Evolutionary conservation across 2,888 invertebrate genomes (phyloP).

Genomic region (Gastracanthus pulcherrimus): DNA sequence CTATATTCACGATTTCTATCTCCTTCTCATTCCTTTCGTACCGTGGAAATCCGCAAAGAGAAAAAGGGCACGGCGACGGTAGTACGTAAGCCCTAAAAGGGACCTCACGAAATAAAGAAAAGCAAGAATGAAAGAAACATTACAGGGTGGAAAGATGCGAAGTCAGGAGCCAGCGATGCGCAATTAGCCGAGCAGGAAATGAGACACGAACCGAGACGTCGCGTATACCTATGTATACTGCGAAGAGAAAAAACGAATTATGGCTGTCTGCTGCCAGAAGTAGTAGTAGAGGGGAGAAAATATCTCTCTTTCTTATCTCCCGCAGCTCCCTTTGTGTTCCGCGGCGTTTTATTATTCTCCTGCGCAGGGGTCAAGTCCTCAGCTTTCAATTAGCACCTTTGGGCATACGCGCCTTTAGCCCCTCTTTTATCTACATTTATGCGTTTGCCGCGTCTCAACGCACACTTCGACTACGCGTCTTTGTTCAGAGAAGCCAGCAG

Average conservation of each 20-base stretch:
- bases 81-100: no score
- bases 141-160: no score
- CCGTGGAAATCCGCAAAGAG: no score
- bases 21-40: no score
- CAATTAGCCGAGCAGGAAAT: conserved; percentile 67
- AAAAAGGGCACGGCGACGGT: no score
- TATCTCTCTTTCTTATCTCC: conserved; percentile 6
- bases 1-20: no score
- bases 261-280: not conserved
- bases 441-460: not conserved
- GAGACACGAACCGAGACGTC: conserved; percentile 52
- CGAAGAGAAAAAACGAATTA: conserved; percentile 33
- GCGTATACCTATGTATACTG: not conserved
- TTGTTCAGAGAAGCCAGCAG: not conserved
- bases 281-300: no score
- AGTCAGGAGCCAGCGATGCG: conserved; percentile 56
- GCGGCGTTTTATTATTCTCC: conserved; percentile 9
- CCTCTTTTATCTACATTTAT: not conserved
- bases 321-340: not conserved
- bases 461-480: not conserved
- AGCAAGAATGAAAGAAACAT: conserved; percentile 38
- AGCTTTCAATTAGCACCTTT: conserved; percentile 40
- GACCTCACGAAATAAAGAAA: no score
- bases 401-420: not conserved
- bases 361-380: not conserved